phyloP scores from a whole-genome alignment of 2,888 invertebrate species.

The Ptilodon capucinus region DNA sequence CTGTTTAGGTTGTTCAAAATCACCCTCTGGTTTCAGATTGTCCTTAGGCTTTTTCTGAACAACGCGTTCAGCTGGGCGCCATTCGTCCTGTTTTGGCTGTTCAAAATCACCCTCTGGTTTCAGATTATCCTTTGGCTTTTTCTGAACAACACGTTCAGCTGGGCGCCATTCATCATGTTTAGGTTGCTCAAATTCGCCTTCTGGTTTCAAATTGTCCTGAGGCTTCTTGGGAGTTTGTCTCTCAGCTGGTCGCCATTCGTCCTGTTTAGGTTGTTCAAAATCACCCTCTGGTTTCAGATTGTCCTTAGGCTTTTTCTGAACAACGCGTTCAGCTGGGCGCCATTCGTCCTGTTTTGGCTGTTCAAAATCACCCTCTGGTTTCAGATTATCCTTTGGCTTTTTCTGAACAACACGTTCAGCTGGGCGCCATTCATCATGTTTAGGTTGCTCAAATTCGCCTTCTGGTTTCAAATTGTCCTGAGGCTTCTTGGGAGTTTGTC shows the following conservation, averaged over 20 bases:
- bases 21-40: slow-evolving; percentile 84
- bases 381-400: slow-evolving; percentile 76
- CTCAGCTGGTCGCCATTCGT: slow-evolving; percentile 73
- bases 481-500: slow-evolving; percentile 76
- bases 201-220: slow-evolving; percentile 78
- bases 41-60: slow-evolving; percentile 59
- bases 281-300: slow-evolving; percentile 80
- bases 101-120: slow-evolving; percentile 77
- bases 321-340: slow-evolving; percentile 70
- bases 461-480: slow-evolving; percentile 84
- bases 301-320: slow-evolving; percentile 64
- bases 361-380: slow-evolving; percentile 78
- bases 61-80: slow-evolving; percentile 57
- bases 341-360: slow-evolving; percentile 55
- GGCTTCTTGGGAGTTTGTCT: slow-evolving; percentile 67
- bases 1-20: slow-evolving; percentile 72
- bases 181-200: slow-evolving; percentile 81
- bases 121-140: slow-evolving; percentile 57
- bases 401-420: slow-evolving; percentile 56
- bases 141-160: slow-evolving; percentile 50
- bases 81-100: slow-evolving; percentile 53
- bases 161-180: slow-evolving; percentile 61
- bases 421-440: slow-evolving; percentile 58
- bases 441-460: slow-evolving; percentile 80
- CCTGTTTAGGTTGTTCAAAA: slow-evolving; percentile 74